phyloP scores from a whole-genome alignment of 2,797 vertebrate species.

The Brachymystax lenok region DNA sequence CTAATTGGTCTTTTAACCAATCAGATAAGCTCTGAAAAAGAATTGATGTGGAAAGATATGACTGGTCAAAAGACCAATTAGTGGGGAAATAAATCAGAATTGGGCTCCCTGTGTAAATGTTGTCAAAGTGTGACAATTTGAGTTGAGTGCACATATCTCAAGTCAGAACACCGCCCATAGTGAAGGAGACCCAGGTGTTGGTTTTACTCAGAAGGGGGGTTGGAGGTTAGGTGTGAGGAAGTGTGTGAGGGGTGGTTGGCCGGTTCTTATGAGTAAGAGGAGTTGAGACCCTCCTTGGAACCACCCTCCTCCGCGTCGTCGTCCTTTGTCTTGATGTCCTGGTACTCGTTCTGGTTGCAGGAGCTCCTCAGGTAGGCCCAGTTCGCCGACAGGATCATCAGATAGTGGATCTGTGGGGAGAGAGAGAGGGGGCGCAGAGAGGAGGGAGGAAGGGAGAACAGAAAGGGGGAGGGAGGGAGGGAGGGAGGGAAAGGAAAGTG shows the following conservation, averaged over 20 bases:
- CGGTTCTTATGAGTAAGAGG: slow-evolving; percentile 93
- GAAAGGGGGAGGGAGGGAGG: slow-evolving; percentile 53
- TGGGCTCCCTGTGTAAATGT: too few species aligned
- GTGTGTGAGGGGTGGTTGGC: slow-evolving; percentile 53
- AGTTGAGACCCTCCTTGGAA: slow-evolving; percentile 99
- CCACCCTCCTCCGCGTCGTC: slow-evolving; percentile 97
- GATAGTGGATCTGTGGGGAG: slow-evolving; percentile 95
- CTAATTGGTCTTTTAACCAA: too few species aligned
- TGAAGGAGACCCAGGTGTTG: slow-evolving; percentile 61
- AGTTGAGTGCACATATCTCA: not conserved
- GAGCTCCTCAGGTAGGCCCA: slow-evolving; percentile 99
- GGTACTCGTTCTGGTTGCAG: slow-evolving; percentile 95
- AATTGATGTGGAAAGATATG: too few species aligned
- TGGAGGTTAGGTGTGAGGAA: slow-evolving; percentile 47
- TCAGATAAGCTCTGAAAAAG: too few species aligned
- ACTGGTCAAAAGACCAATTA: too few species aligned
- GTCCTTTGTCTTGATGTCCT: slow-evolving; percentile 98
- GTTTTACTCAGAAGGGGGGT: slow-evolving; percentile 30
- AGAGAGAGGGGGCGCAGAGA: slow-evolving; percentile 81
- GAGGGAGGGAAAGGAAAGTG: slow-evolving; percentile 42
- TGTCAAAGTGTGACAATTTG: not conserved
- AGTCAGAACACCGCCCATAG: not conserved
- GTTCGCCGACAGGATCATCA: slow-evolving; percentile 98
- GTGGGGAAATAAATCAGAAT: too few species aligned
- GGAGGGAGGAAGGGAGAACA: slow-evolving; percentile 80